Evolutionary conservation across 2,797 vertebrate genomes (phyloP), one percentile per base, ranked within the genome.

Genomic region (Heliangelus exortis): DNA sequence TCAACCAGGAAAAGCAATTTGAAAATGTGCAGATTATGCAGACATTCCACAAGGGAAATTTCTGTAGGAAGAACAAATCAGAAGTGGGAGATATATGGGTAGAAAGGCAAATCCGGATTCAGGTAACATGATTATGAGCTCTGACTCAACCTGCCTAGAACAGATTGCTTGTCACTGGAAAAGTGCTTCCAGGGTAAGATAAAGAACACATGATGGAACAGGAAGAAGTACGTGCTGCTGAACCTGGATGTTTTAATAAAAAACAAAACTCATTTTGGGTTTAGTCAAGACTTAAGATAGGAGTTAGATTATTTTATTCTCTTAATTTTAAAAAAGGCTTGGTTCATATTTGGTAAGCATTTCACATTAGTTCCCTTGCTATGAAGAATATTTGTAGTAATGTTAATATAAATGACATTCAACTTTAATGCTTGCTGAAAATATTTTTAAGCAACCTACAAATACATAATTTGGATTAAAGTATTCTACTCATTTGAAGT

Each of bases 141-240:
- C n/a, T 59, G 28, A 51, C 33, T 72, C 62, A 65, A 34, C 20
- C 15, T 62, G 43, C 54, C 20, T 53, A 68, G 26, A 82, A 18
- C 20, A 71, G 54, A 45, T 25, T 29, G 3, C 77, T 89, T 84
- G 87, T 94, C 73, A 95, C 71, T 94, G 87, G 69, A 87, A 82
- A 86, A 93, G 82, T 93, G 50, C 45, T 77, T 90, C 36, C 62
- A 26, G 6, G 83, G 54, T 53, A 69, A 85, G 79, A 67, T 69
- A 84, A 72, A 59, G 41, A 78, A 14, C 29, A 31, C 29, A 13
- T 5, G 41, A 68, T 7, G 2, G 1, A 78, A 63, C 10, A 77
- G 45, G 39, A 82, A 33, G 5, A 33, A 53, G 28, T 12, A 28
- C 36, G 21, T 7, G 2, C 62, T 65, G 5, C 31, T 71, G 69